These are phyloP conservation scores for Nesometra sesokonis DNA, from an alignment of 35 echinoderm and acorn worm species.

Conservation along the genomic window DNA sequence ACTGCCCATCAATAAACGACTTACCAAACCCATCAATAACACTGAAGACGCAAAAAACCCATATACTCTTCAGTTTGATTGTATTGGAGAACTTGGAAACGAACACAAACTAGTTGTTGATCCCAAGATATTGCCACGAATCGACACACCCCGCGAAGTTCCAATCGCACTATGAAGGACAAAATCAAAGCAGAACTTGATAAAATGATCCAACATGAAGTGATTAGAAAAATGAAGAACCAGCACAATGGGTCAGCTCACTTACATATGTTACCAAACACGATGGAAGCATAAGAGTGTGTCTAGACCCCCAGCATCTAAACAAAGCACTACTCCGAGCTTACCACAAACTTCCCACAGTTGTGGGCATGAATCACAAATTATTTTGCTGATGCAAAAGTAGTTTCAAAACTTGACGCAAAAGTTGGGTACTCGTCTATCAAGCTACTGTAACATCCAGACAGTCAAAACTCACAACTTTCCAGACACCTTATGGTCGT, in stretches of 20 bases:
- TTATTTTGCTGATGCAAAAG: neutral
- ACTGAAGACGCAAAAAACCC: neutral
- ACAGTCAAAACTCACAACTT: too few relatives aligned
- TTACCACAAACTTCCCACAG: neutral
- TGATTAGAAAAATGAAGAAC: constrained; percentile 40
- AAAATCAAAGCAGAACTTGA: constrained; percentile 27
- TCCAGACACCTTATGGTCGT: constrained; percentile 17
- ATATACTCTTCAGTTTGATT: constrained; percentile 14
- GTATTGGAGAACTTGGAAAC: neutral
- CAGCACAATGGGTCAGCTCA: constrained; percentile 38
- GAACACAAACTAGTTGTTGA: constrained; percentile 12
- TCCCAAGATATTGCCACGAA: neutral
- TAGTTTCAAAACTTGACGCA: constrained; percentile 10
- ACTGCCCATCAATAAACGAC: neutral
- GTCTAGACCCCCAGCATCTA: constrained; percentile 4
- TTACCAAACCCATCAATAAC: neutral
- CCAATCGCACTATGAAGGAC: too few relatives aligned
- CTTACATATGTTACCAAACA: constrained; percentile 24
- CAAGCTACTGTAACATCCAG: neutral
- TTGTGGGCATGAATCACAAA: neutral
- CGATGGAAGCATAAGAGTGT: constrained; percentile 23
- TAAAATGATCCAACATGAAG: neutral
- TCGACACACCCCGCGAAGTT: constrained; percentile 8
- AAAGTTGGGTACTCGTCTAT: constrained; percentile 26
- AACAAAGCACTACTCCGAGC: constrained; percentile 7